phyloP scores from a whole-genome alignment of 1,140 invertebrate species.

The Phenacoccus solenopsis region DNA sequence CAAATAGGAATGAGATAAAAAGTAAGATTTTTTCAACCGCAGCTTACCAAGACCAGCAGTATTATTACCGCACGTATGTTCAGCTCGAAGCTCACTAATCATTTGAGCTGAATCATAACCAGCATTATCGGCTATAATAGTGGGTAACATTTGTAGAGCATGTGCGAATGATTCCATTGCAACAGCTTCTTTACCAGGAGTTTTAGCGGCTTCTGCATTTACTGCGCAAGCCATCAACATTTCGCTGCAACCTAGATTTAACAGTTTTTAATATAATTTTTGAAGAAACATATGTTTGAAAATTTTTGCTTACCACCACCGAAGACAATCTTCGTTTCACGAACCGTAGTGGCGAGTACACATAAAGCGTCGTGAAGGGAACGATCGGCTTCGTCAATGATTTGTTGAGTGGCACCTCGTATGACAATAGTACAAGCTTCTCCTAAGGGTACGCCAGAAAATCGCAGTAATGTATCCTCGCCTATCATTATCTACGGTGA shows the following conservation, averaged over 20 bases:
- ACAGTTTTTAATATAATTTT: slow-evolving; percentile 29
- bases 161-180: slow-evolving; percentile 94
- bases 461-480: slow-evolving; percentile 89
- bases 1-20: slow-evolving; percentile 5
- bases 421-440: slow-evolving; percentile 96
- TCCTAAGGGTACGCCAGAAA: slow-evolving; percentile 86
- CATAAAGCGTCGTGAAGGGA: slow-evolving; percentile 97
- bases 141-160: slow-evolving; percentile 78
- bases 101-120: slow-evolving; percentile 96
- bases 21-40: background rate
- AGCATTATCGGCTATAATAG: slow-evolving; percentile 94
- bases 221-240: slow-evolving; percentile 94
- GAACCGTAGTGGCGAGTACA: slow-evolving; percentile 89
- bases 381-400: slow-evolving; percentile 95
- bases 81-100: slow-evolving; percentile 75
- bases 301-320: slow-evolving; percentile 59
- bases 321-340: slow-evolving; percentile 79
- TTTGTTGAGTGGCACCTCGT: slow-evolving; percentile 97
- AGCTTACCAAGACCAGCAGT: slow-evolving; percentile 70
- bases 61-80: slow-evolving; percentile 63
- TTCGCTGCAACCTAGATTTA: slow-evolving; percentile 55
- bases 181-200: slow-evolving; percentile 92
- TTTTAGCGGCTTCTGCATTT: slow-evolving; percentile 63
- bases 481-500: slow-evolving; percentile 73
- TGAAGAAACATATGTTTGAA: background rate